phyloP scores from a whole-genome alignment of 2,888 invertebrate genomes.

The Callyntrura guangdongensis region DNA sequence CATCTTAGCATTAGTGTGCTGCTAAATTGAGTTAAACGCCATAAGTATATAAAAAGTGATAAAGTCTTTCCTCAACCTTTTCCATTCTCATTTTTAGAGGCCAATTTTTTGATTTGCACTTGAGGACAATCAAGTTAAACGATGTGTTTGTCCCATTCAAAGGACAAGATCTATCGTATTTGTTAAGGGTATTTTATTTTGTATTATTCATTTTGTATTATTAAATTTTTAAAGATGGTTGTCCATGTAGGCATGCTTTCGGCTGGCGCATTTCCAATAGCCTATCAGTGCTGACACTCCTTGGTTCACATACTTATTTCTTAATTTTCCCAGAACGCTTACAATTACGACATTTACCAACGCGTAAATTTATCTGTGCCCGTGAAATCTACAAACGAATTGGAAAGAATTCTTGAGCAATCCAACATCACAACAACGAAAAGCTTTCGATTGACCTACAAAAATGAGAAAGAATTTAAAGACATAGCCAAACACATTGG shows the following conservation, averaged over 20 bases:
- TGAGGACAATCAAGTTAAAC: conserved; percentile 97
- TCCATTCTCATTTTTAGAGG: conserved; percentile 96
- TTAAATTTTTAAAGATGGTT: conserved; percentile 7
- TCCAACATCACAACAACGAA: conserved; percentile 87
- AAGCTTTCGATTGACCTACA: conserved; percentile 92
- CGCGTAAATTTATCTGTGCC: conserved; percentile 91
- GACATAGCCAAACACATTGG: conserved; percentile 94
- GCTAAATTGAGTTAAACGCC: too few relatives aligned
- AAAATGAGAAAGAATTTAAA: conserved; percentile 93
- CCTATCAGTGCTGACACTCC: too few relatives aligned
- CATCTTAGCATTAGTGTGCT: too few relatives aligned
- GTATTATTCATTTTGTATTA: background rate
- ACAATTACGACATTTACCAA: conserved; percentile 91
- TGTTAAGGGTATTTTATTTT: conserved; percentile 90
- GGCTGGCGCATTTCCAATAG: too few relatives aligned
- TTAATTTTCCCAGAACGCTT: conserved; percentile 89
- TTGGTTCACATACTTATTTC: background rate
- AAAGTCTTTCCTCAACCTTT: too few relatives aligned
- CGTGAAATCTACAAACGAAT: conserved; percentile 89
- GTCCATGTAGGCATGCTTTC: too few relatives aligned
- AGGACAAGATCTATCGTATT: conserved; percentile 94
- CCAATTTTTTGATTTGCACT: conserved; percentile 97
- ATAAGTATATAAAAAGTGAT: background rate
- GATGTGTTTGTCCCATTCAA: conserved; percentile 95
- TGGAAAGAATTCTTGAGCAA: conserved; percentile 86